phyloP scores from a whole-genome alignment of 1,140 invertebrate species.

The Aradophagus sp. region DNA sequence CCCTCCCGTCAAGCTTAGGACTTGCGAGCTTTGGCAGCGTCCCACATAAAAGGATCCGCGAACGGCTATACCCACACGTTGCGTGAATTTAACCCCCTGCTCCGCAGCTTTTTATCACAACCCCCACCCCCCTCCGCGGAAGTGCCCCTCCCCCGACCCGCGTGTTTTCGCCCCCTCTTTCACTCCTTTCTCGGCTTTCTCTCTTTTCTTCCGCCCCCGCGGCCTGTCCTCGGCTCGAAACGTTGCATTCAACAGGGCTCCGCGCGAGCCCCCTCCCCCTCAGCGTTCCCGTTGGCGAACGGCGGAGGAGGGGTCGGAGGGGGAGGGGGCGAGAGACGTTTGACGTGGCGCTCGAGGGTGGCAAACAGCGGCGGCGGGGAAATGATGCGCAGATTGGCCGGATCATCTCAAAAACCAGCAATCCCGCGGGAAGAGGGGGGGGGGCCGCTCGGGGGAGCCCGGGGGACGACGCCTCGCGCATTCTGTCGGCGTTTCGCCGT shows the following conservation, averaged over 20 bases:
- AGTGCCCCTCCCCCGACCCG: background rate
- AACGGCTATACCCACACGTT: too few relatives aligned
- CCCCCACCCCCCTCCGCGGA: too few relatives aligned
- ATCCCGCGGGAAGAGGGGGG: too few relatives aligned
- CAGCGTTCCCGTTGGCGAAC: background rate
- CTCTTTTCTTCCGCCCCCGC: conserved; percentile 51
- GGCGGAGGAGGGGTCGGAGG: conserved; percentile 20
- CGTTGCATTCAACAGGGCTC: conserved; percentile 62
- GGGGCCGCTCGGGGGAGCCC: conserved; percentile 29
- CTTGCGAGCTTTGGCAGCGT: too few relatives aligned
- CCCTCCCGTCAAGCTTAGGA: too few relatives aligned
- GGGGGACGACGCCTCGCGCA: conserved; percentile 2
- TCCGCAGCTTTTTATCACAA: too few relatives aligned
- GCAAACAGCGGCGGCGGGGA: conserved; percentile 56
- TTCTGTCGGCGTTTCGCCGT: conserved; percentile 20
- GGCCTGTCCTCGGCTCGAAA: conserved; percentile 62
- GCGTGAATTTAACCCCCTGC: too few relatives aligned
- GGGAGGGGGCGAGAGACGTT: conserved; percentile 19
- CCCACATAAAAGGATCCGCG: too few relatives aligned
- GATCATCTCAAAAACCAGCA: conserved; percentile 74
- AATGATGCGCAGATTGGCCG: conserved; percentile 76
- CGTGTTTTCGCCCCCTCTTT: conserved; percentile 30
- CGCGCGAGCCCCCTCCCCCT: too few relatives aligned
- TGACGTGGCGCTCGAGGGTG: conserved; percentile 64
- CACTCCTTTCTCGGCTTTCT: conserved; percentile 52